Conservation (phyloP, 2,113 vertebrate genomes). For the Anseranas semipalmata region DNA sequence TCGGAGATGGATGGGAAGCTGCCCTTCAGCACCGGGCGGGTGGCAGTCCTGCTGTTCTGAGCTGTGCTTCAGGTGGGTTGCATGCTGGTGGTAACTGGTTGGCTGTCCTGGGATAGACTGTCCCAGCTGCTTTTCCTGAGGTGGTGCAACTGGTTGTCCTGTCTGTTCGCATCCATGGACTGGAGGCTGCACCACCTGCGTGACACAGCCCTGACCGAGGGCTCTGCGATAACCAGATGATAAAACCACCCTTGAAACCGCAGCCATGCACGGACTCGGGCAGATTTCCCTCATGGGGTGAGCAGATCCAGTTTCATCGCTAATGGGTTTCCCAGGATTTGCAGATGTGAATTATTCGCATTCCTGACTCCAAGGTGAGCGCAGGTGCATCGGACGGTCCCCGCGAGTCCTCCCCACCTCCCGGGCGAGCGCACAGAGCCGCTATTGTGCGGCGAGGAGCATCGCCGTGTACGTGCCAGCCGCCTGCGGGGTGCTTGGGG, state of each 20-base stretch:
- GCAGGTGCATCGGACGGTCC: constrained; percentile 72
- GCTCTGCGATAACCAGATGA: neutral
- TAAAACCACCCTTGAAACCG: neutral
- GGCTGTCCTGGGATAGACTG: neutral
- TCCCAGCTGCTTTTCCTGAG: neutral
- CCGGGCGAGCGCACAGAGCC: constrained; percentile 22
- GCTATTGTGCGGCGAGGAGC: constrained; percentile 63
- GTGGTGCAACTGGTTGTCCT: neutral
- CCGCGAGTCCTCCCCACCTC: neutral
- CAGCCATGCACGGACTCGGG: rapidly evolving
- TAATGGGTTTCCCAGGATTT: constrained; percentile 57
- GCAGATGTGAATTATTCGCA: constrained; percentile 72
- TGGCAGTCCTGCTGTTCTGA: neutral
- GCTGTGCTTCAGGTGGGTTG: neutral
- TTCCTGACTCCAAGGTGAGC: constrained; percentile 73
- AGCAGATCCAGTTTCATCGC: neutral
- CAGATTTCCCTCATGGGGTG: neutral
- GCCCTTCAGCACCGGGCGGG: neutral
- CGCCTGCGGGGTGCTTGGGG: neutral
- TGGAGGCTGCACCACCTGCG: neutral
- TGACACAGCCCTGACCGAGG: neutral
- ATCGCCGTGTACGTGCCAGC: neutral
- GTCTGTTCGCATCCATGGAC: neutral
- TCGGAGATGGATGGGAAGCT: rapidly evolving
- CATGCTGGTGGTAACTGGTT: neutral